Conservation (phyloP, 2,888 invertebrate species). For the Drepana falcataria region DNA sequence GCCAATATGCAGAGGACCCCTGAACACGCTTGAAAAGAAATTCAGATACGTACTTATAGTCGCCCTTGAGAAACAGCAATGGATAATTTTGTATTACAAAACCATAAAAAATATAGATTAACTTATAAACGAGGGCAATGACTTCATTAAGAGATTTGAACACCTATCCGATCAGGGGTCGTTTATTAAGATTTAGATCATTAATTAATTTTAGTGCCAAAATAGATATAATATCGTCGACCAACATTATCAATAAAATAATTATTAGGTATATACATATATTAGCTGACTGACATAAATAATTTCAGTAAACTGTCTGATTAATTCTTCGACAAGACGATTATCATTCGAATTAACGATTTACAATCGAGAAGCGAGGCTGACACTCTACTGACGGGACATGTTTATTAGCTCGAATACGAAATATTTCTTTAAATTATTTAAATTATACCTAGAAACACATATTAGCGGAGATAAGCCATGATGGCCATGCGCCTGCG, state of each 20-base stretch:
- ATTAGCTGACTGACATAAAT: conserved; percentile 10
- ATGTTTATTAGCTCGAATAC: conserved; percentile 47
- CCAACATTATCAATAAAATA: background rate
- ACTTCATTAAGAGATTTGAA: background rate
- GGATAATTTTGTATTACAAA: no score
- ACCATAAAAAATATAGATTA: no score
- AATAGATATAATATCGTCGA: background rate
- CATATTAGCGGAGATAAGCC: conserved; percentile 33
- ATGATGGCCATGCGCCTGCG: conserved; percentile 12
- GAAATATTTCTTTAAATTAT: conserved; percentile 51
- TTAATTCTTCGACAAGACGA: conserved; percentile 36
- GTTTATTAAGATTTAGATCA: no score
- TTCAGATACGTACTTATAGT: no score
- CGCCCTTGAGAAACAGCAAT: no score
- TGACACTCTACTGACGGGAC: conserved; percentile 35
- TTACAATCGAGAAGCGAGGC: conserved; percentile 32
- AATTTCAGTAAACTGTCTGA: conserved; percentile 21
- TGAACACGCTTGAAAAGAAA: no score
- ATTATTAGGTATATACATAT: background rate
- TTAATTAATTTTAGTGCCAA: no score
- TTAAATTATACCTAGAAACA: conserved; percentile 40
- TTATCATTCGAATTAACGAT: conserved; percentile 40
- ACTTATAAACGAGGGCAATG: background rate
- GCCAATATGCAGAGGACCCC: no score
- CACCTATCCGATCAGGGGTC: background rate